Evolutionary conservation across 1,140 invertebrate species (phyloP).

Genomic region (Magallana angulata): DNA sequence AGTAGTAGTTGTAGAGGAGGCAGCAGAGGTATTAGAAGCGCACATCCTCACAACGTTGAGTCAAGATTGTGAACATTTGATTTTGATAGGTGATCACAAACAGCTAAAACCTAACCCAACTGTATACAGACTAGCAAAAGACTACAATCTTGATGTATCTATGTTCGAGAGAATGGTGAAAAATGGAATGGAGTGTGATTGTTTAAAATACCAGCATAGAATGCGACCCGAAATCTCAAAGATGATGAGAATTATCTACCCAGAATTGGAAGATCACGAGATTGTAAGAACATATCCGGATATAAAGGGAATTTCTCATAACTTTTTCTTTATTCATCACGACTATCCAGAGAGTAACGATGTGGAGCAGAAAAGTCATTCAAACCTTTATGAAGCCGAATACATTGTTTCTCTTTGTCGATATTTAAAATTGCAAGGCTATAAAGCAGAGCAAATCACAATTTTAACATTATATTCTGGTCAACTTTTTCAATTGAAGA

Average conservation of each 20-base stretch:
- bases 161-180: conserved; percentile 79
- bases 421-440: conserved; percentile 78
- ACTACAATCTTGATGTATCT: conserved; percentile 78
- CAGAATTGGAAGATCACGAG: conserved; percentile 71
- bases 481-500: conserved; percentile 71
- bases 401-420: conserved; percentile 69
- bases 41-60: conserved; percentile 81
- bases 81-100: conserved; percentile 88
- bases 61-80: conserved; percentile 87
- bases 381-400: conserved; percentile 75
- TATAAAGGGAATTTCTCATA: conserved; percentile 73
- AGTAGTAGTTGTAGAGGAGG: conserved; percentile 76
- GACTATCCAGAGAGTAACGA: conserved; percentile 64
- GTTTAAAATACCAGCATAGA: conserved; percentile 67
- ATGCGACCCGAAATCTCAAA: conserved; percentile 75
- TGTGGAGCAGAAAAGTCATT: conserved; percentile 72
- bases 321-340: conserved; percentile 78
- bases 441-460: conserved; percentile 60
- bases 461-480: conserved; percentile 77
- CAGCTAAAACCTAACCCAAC: conserved; percentile 80
- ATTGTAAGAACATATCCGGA: conserved; percentile 69
- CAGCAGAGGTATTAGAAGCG: conserved; percentile 75
- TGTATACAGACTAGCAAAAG: conserved; percentile 72
- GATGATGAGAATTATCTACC: conserved; percentile 77
- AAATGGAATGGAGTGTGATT: conserved; percentile 73